Base-by-base conservation (phyloP, 2,113 vertebrate genomes). In the Phasianus colchicus region DNA sequence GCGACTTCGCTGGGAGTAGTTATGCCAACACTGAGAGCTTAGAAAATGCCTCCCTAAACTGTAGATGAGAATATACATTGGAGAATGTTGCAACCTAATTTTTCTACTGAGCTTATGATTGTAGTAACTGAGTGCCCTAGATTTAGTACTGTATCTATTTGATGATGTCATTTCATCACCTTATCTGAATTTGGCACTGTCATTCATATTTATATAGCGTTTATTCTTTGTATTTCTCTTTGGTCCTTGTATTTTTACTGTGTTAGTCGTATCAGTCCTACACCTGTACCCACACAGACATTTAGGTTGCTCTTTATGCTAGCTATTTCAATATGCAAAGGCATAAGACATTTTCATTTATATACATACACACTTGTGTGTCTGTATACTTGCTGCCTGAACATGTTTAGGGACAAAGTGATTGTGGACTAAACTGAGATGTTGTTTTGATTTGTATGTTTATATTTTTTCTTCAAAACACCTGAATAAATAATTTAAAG, bases 51-150 rank as follows among this genome's bases (percentile, higher is more conserved):
- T 96, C 87, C 94, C 96, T 86, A 72, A 95, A 95, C 93, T 95
- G 87, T 92, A 93, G 93, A 92, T 95, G 91, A 90, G 94, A 94
- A 97, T 95, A 95, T 95, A 93, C 92, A 90, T 95, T 90, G 64
- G 96, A 97, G 94, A 95, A 88, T 90, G 93, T 93, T 92, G 86
- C 95, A 97, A 95, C 95, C 94, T 95, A 95, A 94, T 95, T 97
- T 94, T 95, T 86, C 81, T 75, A 78, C 65, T 65, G 83, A 95
- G 90, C 88, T 86, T 95, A 84, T 76, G 66, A 84, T 66, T 82
- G 63, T 95, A 90, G 79, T 90, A 91, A 83, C 52, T 67, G 91
- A 92, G 83, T 96, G 95, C 86, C 96, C 95, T 96, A 97, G 91
- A 91, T 97, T 97, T 95, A 90, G 83, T 0, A 1, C 88, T 36